Evolutionary conservation across 2,888 invertebrate species (phyloP), one percentile per base, ranked within the genome.

Genomic region (Tenthredo amoena): DNA sequence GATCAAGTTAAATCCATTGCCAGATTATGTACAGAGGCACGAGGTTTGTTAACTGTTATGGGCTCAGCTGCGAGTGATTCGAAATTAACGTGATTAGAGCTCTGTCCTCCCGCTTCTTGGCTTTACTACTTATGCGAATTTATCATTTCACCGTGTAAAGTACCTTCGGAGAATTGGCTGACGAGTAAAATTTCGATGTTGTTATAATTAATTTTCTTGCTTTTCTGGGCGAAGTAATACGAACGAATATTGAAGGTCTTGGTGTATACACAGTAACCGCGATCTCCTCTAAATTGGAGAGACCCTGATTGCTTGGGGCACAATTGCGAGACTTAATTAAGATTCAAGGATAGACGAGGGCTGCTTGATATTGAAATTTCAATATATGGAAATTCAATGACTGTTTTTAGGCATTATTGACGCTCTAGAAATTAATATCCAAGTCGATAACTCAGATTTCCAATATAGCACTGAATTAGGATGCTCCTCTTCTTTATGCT

Each of bases 311-410:
- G 50, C 40, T 9, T 81, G 12, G 26, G 81, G 47, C 40, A n/a
- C 34, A 62, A 79, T 62, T n/a, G 26, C 34, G 21, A 81, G 40
- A n/a, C 37, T 62, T 62, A 50, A 81, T 81, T 81, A 62, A 81
- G n/a, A 62, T 81, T 37, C 81, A 43, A 40, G 37, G 81, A 12
- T 34, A 37, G 58, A 58, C n/a, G 21, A 37, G 47, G 62, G 62
- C 62, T 62, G 62, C 62, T n/a, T 58, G 40, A 50, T 58, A 37
- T 58, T 37, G 37, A 79, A 79, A 79, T 79, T 79, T 21, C 58
- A 58, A 79, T 74, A 74, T 34, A 50, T 55, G 34, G 34, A 77
- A 34, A 7, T 34, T 77, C 31, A 50, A 18, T 40, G 62, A 62
- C 21, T 18, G 34, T 81, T 12, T n/a, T 62, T 12, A 58, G 7